These are phyloP conservation scores for Sparidentex hasta DNA, from an alignment of 2,797 vertebrate species.

Conservation along the genomic window DNA sequence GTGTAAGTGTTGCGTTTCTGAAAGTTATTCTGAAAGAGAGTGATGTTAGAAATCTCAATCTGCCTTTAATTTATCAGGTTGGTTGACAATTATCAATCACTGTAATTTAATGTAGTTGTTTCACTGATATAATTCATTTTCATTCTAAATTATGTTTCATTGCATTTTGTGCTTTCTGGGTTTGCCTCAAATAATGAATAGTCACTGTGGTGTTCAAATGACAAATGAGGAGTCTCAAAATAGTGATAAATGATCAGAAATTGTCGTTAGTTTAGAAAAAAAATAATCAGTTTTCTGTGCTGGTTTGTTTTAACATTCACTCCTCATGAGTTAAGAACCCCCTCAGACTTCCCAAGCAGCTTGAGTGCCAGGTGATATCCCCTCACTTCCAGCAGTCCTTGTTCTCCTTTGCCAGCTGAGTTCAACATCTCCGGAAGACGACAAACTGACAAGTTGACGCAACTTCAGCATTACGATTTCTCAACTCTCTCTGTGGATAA, in stretches of 20 bases:
- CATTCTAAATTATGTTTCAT: constrained; percentile 2
- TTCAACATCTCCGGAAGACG: constrained; percentile 11
- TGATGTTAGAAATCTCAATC: neutral
- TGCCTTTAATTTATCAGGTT: neutral
- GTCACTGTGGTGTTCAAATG: neutral
- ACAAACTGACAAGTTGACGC: constrained; percentile 22
- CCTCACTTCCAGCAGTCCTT: neutral
- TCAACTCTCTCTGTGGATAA: constrained; percentile 18
- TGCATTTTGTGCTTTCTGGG: neutral
- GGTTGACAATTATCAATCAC: neutral
- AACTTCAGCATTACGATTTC: constrained; percentile 34
- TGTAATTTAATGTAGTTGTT: constrained; percentile 19
- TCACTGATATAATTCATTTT: constrained; percentile 18
- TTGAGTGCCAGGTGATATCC: constrained; percentile 11
- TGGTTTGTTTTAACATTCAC: constrained; percentile 17
- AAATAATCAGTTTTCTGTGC: neutral
- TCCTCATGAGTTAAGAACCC: constrained; percentile 1
- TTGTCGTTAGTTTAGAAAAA: constrained; percentile 2
- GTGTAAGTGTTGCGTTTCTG: too few species aligned
- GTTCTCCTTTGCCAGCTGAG: constrained; percentile 13
- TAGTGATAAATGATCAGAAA: neutral
- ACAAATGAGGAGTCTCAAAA: neutral
- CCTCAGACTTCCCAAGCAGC: constrained; percentile 1
- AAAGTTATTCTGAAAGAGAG: neutral
- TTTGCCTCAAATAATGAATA: constrained; percentile 22